Conservation (phyloP, 2,113 vertebrate genomes). For the Nesospiza acunhae region DNA sequence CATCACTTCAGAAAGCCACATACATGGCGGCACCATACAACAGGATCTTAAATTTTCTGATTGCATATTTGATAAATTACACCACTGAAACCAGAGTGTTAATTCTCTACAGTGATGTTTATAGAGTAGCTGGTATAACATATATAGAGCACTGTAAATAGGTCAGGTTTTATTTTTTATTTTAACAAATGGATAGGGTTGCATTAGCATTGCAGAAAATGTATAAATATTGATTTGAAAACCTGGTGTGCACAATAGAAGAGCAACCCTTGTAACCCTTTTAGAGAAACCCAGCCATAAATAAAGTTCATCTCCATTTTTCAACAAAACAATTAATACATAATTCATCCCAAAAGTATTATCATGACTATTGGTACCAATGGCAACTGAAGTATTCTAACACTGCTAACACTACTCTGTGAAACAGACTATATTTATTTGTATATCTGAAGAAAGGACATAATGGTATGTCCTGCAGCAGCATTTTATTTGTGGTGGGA, state of each 20-base stretch:
- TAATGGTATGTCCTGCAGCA: neutral
- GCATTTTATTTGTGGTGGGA: conserved; percentile 71
- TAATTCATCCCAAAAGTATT: conserved; percentile 76
- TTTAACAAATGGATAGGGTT: conserved; percentile 76
- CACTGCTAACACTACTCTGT: neutral
- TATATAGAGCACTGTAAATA: conserved; percentile 54
- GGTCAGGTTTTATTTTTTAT: conserved; percentile 82
- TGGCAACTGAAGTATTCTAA: conserved; percentile 36
- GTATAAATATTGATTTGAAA: conserved; percentile 87
- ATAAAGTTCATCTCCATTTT: conserved; percentile 76
- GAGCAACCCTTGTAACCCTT: conserved; percentile 80
- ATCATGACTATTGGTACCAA: conserved; percentile 58
- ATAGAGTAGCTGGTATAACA: conserved; percentile 28
- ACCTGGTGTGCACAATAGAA: conserved; percentile 75
- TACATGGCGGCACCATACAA: neutral
- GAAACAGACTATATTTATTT: conserved; percentile 38
- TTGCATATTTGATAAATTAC: conserved; percentile 29
- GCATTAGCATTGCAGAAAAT: conserved; percentile 80
- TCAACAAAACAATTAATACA: conserved; percentile 79
- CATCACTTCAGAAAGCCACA: neutral
- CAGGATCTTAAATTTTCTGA: neutral
- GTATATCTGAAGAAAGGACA: conserved; percentile 23
- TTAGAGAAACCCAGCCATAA: conserved; percentile 81
- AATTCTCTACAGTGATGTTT: conserved; percentile 40
- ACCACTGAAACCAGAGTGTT: neutral